Conservation (phyloP, 37 sponge, comb jelly and placozoan species). For the Bolinopsis microptera region DNA sequence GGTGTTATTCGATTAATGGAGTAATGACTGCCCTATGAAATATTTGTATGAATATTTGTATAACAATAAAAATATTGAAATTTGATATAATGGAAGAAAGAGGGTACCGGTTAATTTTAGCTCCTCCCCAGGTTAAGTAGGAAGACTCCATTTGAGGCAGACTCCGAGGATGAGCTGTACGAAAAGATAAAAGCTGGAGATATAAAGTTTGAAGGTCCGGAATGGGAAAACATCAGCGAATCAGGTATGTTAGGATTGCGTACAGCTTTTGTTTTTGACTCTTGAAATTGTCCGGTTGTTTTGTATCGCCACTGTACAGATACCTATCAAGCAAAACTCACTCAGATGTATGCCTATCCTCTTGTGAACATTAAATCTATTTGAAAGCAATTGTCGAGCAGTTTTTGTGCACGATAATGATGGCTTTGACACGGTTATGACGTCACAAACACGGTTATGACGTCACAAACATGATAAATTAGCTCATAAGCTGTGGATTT, state of each 20-base stretch:
- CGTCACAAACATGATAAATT: too few relatives aligned
- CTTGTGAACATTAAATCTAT: too few relatives aligned
- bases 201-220: slow-evolving; percentile 14
- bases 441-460: too few relatives aligned
- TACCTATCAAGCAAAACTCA: too few relatives aligned
- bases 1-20: neutral
- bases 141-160: slow-evolving; percentile 55
- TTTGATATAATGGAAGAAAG: neutral
- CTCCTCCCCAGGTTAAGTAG: slow-evolving; percentile 28
- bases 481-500: too few relatives aligned
- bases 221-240: slow-evolving; percentile 40
- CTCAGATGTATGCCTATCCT: too few relatives aligned
- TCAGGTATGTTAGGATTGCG: slow-evolving; percentile 60
- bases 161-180: slow-evolving; percentile 61
- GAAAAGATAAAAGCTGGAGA: slow-evolving; percentile 61
- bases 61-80: neutral
- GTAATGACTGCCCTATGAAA: neutral
- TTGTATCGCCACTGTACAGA: too few relatives aligned
- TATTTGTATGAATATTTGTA: neutral
- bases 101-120: neutral
- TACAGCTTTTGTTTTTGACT: too few relatives aligned
- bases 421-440: too few relatives aligned
- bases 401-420: too few relatives aligned
- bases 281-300: too few relatives aligned
- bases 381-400: too few relatives aligned